Evolutionary conservation across 2,888 invertebrate species (phyloP), one percentile per base, ranked within the genome.

Genomic region (Hemaris fuciformis): DNA sequence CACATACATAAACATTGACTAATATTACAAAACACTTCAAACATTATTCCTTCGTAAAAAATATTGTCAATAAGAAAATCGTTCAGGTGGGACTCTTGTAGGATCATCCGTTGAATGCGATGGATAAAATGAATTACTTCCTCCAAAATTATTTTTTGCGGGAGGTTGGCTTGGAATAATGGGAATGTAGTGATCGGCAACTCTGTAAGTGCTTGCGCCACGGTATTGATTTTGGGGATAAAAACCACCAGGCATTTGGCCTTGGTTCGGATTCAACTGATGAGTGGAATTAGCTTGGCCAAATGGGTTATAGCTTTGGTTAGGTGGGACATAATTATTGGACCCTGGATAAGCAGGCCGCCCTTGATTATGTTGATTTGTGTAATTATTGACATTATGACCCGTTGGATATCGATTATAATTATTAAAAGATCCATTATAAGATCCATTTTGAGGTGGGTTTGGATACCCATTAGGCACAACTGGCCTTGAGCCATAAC

Each of bases 101-200:
- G 45, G 45, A 25, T 46, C 61, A n/a, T 23, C 23, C 5, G 18
- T 61, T 10, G n/a, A 43, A n/a, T 31, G 42, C 23, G 34, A n/a
- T 13, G 61, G 31, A 57, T 43, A 61, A 61, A 31, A 57, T 23
- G 31, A 25, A 31, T 53, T 34, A 34, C 45, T n/a, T 38, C 34
- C 57, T 20, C 22, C 31, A 15, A 22, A 8, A 34, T 57, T 34
- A 8, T 45, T 31, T 1, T 59, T 59, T 13, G 41, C 31, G 2
- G 62, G 62, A 23, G 62, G 59, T 18, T 62, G 62, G 18, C 31
- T 59, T 6, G 62, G 59, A 45, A 62, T 38, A 18, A 34, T 59
- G 4, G 62, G 62, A 6, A 8, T 59, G 34, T 62, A 62, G 23
- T 27, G 42, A 27, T 59, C 38, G 13, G 59, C 59, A 10, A 62